These are phyloP conservation scores for Digitonthophagus gazella DNA, from an alignment of 2,888 invertebrate species.

Conservation along the genomic window DNA sequence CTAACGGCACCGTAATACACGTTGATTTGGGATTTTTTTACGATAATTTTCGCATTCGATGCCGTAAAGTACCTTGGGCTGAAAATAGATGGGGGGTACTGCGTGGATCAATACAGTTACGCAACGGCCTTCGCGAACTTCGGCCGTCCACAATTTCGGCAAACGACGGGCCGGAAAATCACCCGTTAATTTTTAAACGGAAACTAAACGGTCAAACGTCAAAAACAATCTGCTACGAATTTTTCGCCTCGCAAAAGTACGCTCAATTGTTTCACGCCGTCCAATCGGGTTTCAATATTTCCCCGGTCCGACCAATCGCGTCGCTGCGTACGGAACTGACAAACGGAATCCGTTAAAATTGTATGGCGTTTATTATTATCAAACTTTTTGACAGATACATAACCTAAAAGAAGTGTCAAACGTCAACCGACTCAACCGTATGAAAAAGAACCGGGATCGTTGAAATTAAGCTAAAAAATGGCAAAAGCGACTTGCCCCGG, in stretches of 20 bases:
- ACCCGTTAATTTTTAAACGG: slow-evolving; percentile 28
- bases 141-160: slow-evolving; percentile 8
- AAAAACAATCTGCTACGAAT: slow-evolving; percentile 23
- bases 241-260: slow-evolving; percentile 24
- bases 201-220: slow-evolving; percentile 25
- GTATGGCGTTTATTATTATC: slow-evolving; percentile 31
- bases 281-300: slow-evolving; percentile 39
- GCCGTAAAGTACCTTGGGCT: slow-evolving; percentile 70
- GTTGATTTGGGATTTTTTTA: slow-evolving; percentile 53
- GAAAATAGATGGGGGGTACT: slow-evolving; percentile 70
- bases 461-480: slow-evolving; percentile 4
- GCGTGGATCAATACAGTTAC: slow-evolving; percentile 49
- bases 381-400: slow-evolving; percentile 33
- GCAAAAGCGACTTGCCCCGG: slow-evolving; percentile 66
- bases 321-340: slow-evolving; percentile 33
- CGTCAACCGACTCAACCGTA: too few relatives aligned
- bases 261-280: slow-evolving; percentile 34
- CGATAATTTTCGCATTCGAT: slow-evolving; percentile 63
- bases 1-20: slow-evolving; percentile 29
- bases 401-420: slow-evolving; percentile 34
- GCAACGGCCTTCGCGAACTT: slow-evolving; percentile 20
- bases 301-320: slow-evolving; percentile 34
- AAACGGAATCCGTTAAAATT: slow-evolving; percentile 34
- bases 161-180: slow-evolving; percentile 21
- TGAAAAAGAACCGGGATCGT: too few relatives aligned